Conservation (phyloP, 2,113 vertebrate genomes). For the Egretta garzetta region DNA sequence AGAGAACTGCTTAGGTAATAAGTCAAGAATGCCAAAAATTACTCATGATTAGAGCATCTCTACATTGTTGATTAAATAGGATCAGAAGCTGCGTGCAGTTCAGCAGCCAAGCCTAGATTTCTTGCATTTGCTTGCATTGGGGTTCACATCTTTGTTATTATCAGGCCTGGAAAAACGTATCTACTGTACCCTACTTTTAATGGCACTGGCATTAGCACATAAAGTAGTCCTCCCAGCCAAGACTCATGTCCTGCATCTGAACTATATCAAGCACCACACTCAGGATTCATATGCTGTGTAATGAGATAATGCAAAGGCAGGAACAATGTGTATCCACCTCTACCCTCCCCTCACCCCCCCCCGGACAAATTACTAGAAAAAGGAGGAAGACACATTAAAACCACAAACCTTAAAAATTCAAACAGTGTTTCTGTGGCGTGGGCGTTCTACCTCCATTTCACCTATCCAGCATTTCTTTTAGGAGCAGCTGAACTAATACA, state of each 20-base stretch:
- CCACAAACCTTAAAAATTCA: not conserved
- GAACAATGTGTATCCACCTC: not conserved
- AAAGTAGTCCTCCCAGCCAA: not conserved
- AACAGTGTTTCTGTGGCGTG: not conserved
- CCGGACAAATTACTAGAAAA: not conserved
- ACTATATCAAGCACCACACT: not conserved
- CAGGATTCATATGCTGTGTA: not conserved
- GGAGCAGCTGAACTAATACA: not conserved
- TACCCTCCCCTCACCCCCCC: accelerated
- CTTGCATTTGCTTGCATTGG: not conserved
- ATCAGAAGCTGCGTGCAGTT: not conserved
- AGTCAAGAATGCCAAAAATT: not conserved
- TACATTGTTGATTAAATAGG: not conserved
- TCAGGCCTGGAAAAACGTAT: not conserved
- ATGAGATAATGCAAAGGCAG: not conserved
- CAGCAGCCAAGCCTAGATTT: not conserved
- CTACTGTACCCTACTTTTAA: not conserved
- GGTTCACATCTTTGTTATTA: not conserved
- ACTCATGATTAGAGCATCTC: not conserved
- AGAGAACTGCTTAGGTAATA: not conserved
- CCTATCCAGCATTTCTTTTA: not conserved
- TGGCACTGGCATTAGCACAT: not conserved
- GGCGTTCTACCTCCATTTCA: not conserved
- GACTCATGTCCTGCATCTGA: not conserved
- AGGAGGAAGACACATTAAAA: not conserved